Evolutionary conservation across 2,113 vertebrate genomes (phyloP).

Genomic region (Rhagologus leucostigma): DNA sequence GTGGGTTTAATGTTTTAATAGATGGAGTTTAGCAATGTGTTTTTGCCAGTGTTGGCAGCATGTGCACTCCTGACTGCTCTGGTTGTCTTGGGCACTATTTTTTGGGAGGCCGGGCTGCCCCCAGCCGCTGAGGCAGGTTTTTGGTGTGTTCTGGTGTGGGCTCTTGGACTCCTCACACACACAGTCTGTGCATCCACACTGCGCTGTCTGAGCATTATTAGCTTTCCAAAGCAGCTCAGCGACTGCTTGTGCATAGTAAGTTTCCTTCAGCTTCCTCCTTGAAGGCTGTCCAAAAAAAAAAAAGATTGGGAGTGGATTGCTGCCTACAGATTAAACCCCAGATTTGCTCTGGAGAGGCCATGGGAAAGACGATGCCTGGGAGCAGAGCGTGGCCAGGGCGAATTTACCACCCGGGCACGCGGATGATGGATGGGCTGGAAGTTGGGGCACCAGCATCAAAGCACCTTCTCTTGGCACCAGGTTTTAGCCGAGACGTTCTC

Average conservation of each 20-base stretch:
- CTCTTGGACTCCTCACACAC: neutral
- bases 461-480: neutral
- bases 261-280: neutral
- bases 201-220: rapidly evolving
- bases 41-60: neutral
- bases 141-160: neutral
- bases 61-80: neutral
- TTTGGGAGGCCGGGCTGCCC: neutral
- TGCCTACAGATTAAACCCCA: neutral
- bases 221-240: neutral
- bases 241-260: neutral
- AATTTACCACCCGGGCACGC: neutral
- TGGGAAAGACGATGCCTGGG: neutral
- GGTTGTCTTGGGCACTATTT: neutral
- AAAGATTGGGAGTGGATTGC: neutral
- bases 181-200: neutral
- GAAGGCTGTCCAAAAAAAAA: neutral
- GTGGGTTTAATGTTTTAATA: neutral
- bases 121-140: neutral
- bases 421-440: neutral
- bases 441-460: neutral
- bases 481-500: neutral
- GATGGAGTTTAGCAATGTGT: neutral
- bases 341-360: neutral
- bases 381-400: neutral